Evolutionary conservation across 2,888 invertebrate species (phyloP).

Genomic region (Rhimphoctona megacephalus): DNA sequence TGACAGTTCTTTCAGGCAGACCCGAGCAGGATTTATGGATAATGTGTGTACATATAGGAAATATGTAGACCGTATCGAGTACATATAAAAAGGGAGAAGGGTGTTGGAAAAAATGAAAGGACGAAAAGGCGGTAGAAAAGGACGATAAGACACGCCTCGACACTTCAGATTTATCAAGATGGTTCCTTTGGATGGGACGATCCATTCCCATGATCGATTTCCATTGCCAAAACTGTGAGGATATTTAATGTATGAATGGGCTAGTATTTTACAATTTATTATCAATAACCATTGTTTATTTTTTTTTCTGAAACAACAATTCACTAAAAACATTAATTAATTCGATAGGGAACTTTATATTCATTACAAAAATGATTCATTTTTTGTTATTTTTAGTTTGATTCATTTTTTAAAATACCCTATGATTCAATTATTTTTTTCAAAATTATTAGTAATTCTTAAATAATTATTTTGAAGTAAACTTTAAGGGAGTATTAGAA

Average conservation of each 20-base stretch:
- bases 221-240: not conserved
- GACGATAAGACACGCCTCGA: slow-evolving; percentile 51
- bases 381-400: too few species aligned
- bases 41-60: slow-evolving; percentile 8
- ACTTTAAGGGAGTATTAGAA: not conserved
- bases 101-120: not conserved
- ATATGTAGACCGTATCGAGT: slow-evolving; percentile 9
- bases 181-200: not conserved
- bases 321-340: not conserved
- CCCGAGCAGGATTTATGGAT: slow-evolving; percentile 1
- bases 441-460: too few species aligned
- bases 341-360: too few species aligned
- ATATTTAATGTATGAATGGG: not conserved
- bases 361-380: not conserved
- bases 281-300: not conserved
- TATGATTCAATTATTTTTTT: too few species aligned
- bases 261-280: not conserved
- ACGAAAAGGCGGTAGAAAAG: not conserved
- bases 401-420: too few species aligned
- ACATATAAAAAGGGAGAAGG: not conserved
- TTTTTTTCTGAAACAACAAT: not conserved
- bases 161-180: slow-evolving; percentile 41
- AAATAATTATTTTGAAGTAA: too few species aligned
- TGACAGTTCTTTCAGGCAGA: slow-evolving; percentile 5
- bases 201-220: not conserved